A percentile compares a stretch with the other conserved stretches of the same genome.
phyloP scores from a whole-genome alignment of 2,797 vertebrate species.

The Labeo calbasu region DNA sequence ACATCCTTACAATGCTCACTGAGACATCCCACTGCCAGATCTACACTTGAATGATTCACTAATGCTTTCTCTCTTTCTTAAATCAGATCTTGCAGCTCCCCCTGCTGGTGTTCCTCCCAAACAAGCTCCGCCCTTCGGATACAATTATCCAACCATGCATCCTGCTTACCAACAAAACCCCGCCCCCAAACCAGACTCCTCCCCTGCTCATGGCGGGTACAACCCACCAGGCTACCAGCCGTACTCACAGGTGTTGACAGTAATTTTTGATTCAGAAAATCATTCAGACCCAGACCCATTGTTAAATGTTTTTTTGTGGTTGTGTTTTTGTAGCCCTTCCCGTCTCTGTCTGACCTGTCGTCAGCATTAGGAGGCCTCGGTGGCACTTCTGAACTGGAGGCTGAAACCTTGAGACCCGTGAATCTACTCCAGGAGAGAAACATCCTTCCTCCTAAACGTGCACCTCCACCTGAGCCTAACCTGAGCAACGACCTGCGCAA shows the following conservation, averaged over 20 bases:
- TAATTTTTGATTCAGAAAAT: neutral
- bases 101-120: slow-evolving; percentile 76
- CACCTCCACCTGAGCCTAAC: slow-evolving; percentile 89
- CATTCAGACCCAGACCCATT: neutral
- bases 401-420: slow-evolving; percentile 88
- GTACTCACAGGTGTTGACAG: slow-evolving; percentile 72
- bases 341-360: slow-evolving; percentile 88
- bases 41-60: neutral
- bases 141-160: slow-evolving; percentile 87
- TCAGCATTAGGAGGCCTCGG: slow-evolving; percentile 89
- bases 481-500: slow-evolving; percentile 90
- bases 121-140: slow-evolving; percentile 83
- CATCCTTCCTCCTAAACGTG: slow-evolving; percentile 83
- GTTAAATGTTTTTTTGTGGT: neutral
- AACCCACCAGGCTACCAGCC: slow-evolving; percentile 72
- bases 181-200: slow-evolving; percentile 63
- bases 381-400: slow-evolving; percentile 88
- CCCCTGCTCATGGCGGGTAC: slow-evolving; percentile 62
- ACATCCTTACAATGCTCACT: slow-evolving; percentile 1
- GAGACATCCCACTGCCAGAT: neutral
- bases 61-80: neutral
- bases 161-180: slow-evolving; percentile 83
- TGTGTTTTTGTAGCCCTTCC: slow-evolving; percentile 81
- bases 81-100: slow-evolving; percentile 68
- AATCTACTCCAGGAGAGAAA: slow-evolving; percentile 93